Conservation (phyloP, 2,113 vertebrate species). For the Sphaerodactylus townsendi region DNA sequence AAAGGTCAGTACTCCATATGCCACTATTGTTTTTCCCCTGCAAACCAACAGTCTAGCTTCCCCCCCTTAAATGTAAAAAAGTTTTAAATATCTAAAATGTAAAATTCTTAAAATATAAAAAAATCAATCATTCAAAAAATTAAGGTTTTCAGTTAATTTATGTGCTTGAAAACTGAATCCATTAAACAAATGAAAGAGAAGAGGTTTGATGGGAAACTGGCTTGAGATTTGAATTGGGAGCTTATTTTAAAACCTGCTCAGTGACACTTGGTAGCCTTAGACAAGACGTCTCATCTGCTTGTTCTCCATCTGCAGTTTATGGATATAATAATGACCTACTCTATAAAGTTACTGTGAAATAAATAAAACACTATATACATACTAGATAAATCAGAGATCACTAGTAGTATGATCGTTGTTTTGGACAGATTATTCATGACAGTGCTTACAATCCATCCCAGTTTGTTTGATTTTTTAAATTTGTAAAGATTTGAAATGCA, state of each 20-base stretch:
- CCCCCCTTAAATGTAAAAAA: background rate
- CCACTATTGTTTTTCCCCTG: background rate
- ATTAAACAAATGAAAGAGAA: background rate
- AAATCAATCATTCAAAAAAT: background rate
- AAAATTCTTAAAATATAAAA: background rate
- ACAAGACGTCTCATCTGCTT: background rate
- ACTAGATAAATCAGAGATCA: background rate
- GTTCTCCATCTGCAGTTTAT: background rate
- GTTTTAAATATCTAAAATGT: background rate
- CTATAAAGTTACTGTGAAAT: background rate
- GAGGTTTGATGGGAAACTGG: background rate
- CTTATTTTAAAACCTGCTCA: background rate
- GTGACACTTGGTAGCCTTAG: background rate
- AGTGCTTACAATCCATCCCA: background rate
- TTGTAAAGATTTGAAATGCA: constrained; percentile 25
- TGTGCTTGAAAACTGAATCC: background rate
- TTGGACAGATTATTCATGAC: background rate
- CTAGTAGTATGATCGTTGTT: background rate
- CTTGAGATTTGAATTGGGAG: background rate
- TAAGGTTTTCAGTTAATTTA: background rate
- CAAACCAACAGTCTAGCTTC: background rate
- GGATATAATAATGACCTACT: background rate
- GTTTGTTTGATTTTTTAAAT: background rate
- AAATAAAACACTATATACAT: background rate
- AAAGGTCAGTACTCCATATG: background rate